phyloP scores from a whole-genome alignment of 2,888 invertebrate species.

The Drosophila leonis region DNA sequence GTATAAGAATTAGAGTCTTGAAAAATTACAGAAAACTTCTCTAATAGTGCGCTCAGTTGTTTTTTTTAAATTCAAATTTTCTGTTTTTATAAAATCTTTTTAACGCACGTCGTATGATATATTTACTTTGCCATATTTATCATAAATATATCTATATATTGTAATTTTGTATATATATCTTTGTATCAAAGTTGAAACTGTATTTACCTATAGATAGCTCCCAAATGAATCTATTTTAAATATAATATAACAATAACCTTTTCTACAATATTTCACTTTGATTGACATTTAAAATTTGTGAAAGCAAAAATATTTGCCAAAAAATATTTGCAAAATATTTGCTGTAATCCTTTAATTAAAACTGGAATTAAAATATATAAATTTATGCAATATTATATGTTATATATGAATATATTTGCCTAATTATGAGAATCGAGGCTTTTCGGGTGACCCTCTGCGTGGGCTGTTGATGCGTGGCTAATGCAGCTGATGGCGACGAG shows the following conservation, averaged over 20 bases:
- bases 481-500: constrained; percentile 56
- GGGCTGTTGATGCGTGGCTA: constrained; percentile 64
- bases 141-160: too few species aligned
- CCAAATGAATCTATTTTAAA: too few species aligned
- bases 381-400: background rate
- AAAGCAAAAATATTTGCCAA: background rate
- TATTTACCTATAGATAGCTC: background rate
- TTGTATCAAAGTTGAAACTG: too few species aligned
- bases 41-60: too few species aligned
- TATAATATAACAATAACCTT: background rate
- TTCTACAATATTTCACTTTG: background rate
- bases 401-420: constrained; percentile 1
- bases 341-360: background rate
- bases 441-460: constrained; percentile 12
- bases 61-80: too few species aligned
- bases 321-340: background rate
- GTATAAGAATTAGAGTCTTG: too few species aligned
- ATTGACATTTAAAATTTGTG: background rate
- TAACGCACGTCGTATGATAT: too few species aligned
- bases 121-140: too few species aligned
- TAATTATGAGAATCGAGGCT: background rate
- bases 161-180: too few species aligned
- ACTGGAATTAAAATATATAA: background rate
- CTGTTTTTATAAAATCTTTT: too few species aligned
- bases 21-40: too few species aligned